These are phyloP conservation scores for Mustela nigripes DNA, from an alignment of 2,113 vertebrate species.

Conservation along the genomic window DNA sequence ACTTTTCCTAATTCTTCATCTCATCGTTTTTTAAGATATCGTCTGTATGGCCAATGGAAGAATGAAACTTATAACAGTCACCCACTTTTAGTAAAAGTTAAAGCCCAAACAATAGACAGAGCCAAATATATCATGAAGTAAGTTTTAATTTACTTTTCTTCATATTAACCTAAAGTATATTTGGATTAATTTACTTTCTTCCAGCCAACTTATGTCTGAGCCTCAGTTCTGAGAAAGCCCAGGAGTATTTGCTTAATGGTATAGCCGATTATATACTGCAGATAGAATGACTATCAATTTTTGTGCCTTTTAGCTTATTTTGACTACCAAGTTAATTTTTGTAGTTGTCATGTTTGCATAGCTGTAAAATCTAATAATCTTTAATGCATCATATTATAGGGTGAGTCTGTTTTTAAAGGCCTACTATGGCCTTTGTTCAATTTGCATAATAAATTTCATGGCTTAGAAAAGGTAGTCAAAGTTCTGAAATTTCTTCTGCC, in stretches of 20 bases:
- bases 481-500: slow-evolving; percentile 44
- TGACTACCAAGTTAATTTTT: slow-evolving; percentile 50
- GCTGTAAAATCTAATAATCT: slow-evolving; percentile 21
- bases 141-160: slow-evolving; percentile 84
- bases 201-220: slow-evolving; percentile 35
- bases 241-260: slow-evolving; percentile 40
- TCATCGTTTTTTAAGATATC: slow-evolving; percentile 91
- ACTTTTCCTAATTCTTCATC: slow-evolving; percentile 55
- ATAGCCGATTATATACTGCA: not conserved
- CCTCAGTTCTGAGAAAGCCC: slow-evolving; percentile 36
- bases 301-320: slow-evolving; percentile 58
- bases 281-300: slow-evolving; percentile 43
- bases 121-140: slow-evolving; percentile 99
- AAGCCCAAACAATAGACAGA: slow-evolving; percentile 97
- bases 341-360: not conserved
- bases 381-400: slow-evolving; percentile 21
- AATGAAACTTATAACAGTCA: slow-evolving; percentile 98
- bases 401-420: not conserved
- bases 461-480: slow-evolving; percentile 19
- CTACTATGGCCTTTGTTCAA: slow-evolving; percentile 25
- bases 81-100: slow-evolving; percentile 97
- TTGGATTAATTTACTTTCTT: slow-evolving; percentile 42
- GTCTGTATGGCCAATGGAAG: slow-evolving; percentile 99
- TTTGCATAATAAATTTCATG: slow-evolving; percentile 36
- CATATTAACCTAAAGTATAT: slow-evolving; percentile 31